Evolutionary conservation across 2,113 vertebrate genomes (phyloP).

Genomic region (Campylomormyrus numenius): DNA sequence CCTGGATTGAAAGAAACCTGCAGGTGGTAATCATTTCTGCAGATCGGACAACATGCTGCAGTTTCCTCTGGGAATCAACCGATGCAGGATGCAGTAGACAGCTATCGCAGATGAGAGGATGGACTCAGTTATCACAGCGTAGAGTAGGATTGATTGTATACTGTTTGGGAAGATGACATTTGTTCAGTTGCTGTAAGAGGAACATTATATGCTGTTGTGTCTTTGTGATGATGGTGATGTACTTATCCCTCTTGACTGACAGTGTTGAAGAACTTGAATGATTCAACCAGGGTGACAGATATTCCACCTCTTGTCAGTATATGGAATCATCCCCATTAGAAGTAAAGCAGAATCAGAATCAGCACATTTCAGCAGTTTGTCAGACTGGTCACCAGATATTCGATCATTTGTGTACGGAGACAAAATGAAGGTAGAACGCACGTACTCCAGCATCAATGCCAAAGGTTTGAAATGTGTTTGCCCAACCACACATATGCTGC

Average conservation of each 20-base stretch:
- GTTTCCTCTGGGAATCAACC: not conserved
- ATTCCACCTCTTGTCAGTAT: not conserved
- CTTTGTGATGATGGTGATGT: not conserved
- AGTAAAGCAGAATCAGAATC: not conserved
- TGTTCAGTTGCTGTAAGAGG: not conserved
- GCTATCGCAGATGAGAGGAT: not conserved
- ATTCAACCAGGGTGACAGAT: not conserved
- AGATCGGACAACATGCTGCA: not conserved
- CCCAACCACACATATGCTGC: not conserved
- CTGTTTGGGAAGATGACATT: not conserved
- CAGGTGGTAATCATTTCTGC: not conserved
- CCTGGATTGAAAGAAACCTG: not conserved
- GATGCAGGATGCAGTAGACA: not conserved
- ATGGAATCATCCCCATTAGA: not conserved
- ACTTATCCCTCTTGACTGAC: not conserved
- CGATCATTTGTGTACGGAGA: not conserved
- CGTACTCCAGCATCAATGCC: not conserved
- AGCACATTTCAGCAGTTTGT: not conserved
- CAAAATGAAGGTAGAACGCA: not conserved
- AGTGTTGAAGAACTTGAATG: not conserved
- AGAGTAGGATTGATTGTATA: not conserved
- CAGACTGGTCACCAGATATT: not conserved
- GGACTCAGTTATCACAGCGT: not conserved
- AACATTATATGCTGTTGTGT: not conserved
- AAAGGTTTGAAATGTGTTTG: not conserved